Evolutionary conservation across 2,888 invertebrate species (phyloP).

Genomic region (Pedicia rivosa): DNA sequence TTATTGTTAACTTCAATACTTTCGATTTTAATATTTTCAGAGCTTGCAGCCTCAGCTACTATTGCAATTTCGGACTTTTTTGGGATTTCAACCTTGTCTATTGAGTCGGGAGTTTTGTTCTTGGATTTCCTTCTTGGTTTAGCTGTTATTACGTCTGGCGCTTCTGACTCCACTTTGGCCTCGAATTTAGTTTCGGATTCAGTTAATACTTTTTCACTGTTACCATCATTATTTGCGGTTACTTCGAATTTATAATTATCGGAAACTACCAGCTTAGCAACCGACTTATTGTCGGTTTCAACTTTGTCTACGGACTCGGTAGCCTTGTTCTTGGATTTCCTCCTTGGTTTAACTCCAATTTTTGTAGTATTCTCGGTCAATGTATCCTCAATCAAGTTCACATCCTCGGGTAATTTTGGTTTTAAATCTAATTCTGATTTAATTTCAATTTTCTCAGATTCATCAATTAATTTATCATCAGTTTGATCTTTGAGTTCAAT

Average conservation of each 20-base stretch:
- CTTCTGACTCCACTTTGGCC: no score
- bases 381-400: no score
- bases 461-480: slow-evolving; percentile 3
- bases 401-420: no score
- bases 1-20: slow-evolving; percentile 15
- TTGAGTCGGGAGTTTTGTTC: neutral
- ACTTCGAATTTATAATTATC: no score
- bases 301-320: neutral
- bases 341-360: slow-evolving; percentile 14
- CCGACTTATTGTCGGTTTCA: no score
- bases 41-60: slow-evolving; percentile 11
- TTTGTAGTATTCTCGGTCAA: no score
- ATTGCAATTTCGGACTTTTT: slow-evolving; percentile 14
- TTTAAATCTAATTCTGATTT: no score
- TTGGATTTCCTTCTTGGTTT: neutral
- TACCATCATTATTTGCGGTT: no score
- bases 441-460: slow-evolving; percentile 10
- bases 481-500: neutral
- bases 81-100: slow-evolving; percentile 9
- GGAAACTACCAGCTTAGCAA: no score
- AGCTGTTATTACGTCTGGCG: no score
- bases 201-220: no score
- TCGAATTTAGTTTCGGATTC: no score
- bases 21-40: slow-evolving; percentile 17
- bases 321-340: slow-evolving; percentile 1